Conservation (phyloP, 1,140 invertebrate species). For the Pachyrhynchus sulphureomaculatus region DNA sequence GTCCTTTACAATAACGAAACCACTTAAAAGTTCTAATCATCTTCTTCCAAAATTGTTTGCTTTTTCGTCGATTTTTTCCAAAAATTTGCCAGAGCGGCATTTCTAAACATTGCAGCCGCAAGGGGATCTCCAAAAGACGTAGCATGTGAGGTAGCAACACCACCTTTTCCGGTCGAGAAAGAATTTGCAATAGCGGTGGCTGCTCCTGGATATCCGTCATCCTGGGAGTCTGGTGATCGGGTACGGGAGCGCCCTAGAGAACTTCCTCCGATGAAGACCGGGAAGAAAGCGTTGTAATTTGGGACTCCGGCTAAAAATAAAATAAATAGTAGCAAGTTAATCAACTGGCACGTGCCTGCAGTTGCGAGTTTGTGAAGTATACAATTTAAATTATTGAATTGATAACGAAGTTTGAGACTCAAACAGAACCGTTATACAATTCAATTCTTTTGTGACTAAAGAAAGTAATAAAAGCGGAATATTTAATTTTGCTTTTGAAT, state of each 20-base stretch:
- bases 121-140: conserved; percentile 63
- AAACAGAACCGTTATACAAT: no score
- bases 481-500: no score
- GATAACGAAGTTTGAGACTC: no score
- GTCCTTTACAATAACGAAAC: no score
- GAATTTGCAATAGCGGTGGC: conserved; percentile 51
- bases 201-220: conserved; percentile 69
- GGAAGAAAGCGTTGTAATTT: conserved; percentile 61
- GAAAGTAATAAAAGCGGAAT: background rate
- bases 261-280: conserved; percentile 60
- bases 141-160: conserved; percentile 63
- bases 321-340: background rate
- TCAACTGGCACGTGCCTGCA: background rate
- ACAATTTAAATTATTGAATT: background rate
- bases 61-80: conserved; percentile 7
- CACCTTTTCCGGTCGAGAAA: conserved; percentile 33
- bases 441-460: no score
- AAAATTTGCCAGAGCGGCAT: conserved; percentile 23
- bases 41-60: background rate
- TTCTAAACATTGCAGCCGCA: conserved; percentile 34
- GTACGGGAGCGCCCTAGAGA: conserved; percentile 48
- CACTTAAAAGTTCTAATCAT: no score
- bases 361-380: background rate
- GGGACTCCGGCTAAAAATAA: conserved; percentile 29
- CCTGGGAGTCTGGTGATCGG: conserved; percentile 52